Conservation (phyloP, 1,140 invertebrate genomes). For the Lordiphosa collinella region DNA sequence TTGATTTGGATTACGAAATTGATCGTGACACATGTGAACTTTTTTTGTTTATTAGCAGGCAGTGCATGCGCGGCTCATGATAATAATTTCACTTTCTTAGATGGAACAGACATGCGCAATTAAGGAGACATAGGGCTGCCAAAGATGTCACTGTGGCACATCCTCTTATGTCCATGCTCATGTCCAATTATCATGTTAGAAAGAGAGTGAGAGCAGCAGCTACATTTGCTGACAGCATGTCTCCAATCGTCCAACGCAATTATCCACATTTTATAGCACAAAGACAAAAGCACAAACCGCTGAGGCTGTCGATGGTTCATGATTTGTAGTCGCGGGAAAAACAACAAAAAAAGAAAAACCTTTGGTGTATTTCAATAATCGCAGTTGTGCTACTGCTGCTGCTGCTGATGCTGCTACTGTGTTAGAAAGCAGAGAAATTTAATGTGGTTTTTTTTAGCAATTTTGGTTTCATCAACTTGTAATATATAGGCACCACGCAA, state of each 20-base stretch:
- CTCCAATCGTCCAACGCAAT: constrained; percentile 54
- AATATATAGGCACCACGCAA: constrained; percentile 39
- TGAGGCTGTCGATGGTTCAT: constrained; percentile 38
- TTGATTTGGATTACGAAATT: constrained; percentile 42
- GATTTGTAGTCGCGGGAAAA: constrained; percentile 53
- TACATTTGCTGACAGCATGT: constrained; percentile 37
- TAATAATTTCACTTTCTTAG: constrained; percentile 1
- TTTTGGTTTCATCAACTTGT: constrained; percentile 54
- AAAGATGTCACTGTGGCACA: constrained; percentile 29
- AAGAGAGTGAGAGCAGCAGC: constrained; percentile 63
- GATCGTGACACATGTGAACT: not conserved
- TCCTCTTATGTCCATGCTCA: constrained; percentile 43
- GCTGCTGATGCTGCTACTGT: constrained; percentile 14
- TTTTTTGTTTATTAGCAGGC: too few relatives aligned
- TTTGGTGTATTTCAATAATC: constrained; percentile 72
- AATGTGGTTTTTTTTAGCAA: constrained; percentile 20
- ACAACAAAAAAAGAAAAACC: constrained; percentile 60
- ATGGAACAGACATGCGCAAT: constrained; percentile 37
- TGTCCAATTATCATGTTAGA: constrained; percentile 75
- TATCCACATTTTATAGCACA: constrained; percentile 59
- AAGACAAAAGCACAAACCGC: constrained; percentile 38
- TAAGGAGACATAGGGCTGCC: constrained; percentile 64
- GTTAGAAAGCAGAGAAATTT: constrained; percentile 76
- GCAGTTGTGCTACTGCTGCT: constrained; percentile 6
- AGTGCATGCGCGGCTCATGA: constrained; percentile 15